Evolutionary conservation across 2,113 vertebrate genomes (phyloP).

Genomic region (Egretta garzetta): DNA sequence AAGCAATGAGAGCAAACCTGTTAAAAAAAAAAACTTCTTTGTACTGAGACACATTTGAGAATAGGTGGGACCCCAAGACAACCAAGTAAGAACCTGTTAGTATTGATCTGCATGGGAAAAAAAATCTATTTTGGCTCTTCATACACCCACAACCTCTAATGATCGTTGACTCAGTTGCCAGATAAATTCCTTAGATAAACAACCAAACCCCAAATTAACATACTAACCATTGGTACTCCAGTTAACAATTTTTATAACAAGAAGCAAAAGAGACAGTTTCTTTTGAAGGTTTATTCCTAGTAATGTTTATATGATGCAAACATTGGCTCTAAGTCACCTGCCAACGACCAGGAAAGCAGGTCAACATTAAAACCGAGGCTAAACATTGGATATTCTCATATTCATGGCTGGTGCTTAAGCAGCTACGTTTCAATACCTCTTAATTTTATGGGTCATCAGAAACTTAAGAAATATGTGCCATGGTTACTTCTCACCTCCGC

Average conservation of each 20-base stretch:
- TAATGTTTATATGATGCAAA: neutral
- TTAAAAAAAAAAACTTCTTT: neutral
- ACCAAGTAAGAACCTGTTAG: neutral
- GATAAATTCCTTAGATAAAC: conserved; percentile 43
- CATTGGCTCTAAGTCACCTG: neutral
- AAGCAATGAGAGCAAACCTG: neutral
- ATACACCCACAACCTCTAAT: neutral
- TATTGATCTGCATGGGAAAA: neutral
- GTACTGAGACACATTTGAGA: neutral
- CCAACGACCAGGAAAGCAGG: neutral
- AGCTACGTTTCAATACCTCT: neutral
- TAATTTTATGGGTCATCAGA: neutral
- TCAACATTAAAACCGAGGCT: neutral
- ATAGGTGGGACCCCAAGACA: neutral
- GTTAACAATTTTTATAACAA: neutral
- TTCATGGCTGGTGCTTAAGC: neutral
- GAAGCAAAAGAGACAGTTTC: neutral
- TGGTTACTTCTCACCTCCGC: neutral
- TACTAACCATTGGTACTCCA: neutral
- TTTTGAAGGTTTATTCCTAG: conserved; percentile 8
- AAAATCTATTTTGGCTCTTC: neutral
- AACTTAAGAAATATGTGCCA: neutral
- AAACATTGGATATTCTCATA: neutral
- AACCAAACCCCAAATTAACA: neutral
- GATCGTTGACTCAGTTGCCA: neutral